Conservation (phyloP, 2,797 vertebrate genomes). For the Melanotaenia parkinsoni region DNA sequence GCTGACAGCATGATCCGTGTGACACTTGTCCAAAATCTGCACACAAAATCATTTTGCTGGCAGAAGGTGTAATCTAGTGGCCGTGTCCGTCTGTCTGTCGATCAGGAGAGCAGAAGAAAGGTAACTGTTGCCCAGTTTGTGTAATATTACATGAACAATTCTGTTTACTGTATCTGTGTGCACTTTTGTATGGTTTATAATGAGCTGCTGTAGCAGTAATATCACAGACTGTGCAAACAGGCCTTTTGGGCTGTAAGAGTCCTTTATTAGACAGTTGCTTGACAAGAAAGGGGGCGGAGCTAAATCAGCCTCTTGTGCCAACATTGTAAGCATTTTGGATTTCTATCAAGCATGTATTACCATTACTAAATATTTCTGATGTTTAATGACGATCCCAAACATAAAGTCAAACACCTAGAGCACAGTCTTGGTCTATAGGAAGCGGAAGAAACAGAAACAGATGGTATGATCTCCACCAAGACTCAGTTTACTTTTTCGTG, state of each 20-base stretch:
- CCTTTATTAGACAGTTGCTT: too few relatives aligned
- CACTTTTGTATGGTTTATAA: neutral
- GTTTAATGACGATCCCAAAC: neutral
- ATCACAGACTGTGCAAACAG: neutral
- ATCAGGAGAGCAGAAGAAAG: constrained; percentile 37
- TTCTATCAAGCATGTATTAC: neutral
- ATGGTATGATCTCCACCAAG: neutral
- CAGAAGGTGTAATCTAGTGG: constrained; percentile 56
- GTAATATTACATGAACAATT: neutral
- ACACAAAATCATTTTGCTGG: constrained; percentile 54
- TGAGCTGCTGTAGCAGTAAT: neutral
- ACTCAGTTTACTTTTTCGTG: too few relatives aligned
- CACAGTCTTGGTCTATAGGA: neutral
- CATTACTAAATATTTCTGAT: neutral
- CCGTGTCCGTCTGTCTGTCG: constrained; percentile 45
- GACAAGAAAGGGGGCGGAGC: too few relatives aligned
- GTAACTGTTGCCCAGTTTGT: constrained; percentile 30
- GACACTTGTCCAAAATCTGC: constrained; percentile 57
- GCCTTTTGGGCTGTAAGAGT: too few relatives aligned
- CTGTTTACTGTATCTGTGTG: neutral
- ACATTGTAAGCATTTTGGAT: neutral
- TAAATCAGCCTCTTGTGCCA: neutral
- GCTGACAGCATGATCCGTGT: constrained; percentile 61
- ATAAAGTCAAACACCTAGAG: neutral
- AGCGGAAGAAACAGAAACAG: neutral